Conservation (phyloP, 2,797 vertebrate genomes). For the Adrianichthys oophorus region DNA sequence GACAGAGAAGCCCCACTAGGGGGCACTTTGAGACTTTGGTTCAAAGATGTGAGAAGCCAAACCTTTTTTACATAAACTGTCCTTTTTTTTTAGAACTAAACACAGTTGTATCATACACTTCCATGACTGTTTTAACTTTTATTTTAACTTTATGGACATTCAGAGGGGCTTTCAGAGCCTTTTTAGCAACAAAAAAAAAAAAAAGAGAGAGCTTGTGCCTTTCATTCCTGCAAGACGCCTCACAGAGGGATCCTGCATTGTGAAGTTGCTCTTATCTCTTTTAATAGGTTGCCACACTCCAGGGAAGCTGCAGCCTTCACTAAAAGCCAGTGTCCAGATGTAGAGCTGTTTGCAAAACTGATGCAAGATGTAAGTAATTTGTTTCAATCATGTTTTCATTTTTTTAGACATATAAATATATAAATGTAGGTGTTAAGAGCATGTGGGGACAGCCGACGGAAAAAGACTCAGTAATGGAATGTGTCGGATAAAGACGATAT, state of each 20-base stretch:
- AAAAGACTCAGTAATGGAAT: slow-evolving; percentile 51
- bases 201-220: background rate
- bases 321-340: slow-evolving; percentile 59
- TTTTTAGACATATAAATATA: slow-evolving; percentile 45
- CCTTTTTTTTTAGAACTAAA: background rate
- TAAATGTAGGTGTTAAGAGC: slow-evolving; percentile 62
- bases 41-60: slow-evolving; percentile 12
- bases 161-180: no score
- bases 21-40: slow-evolving; percentile 76
- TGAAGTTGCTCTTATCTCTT: slow-evolving; percentile 30
- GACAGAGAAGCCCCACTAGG: slow-evolving; percentile 64
- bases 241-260: slow-evolving; percentile 15
- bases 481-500: slow-evolving; percentile 34
- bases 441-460: slow-evolving; percentile 49
- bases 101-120: no score
- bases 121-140: no score
- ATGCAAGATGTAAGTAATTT: slow-evolving; percentile 68
- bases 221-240: slow-evolving; percentile 28
- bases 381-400: slow-evolving; percentile 38
- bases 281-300: slow-evolving; percentile 38
- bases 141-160: no score
- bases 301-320: slow-evolving; percentile 47
- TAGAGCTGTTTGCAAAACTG: slow-evolving; percentile 53
- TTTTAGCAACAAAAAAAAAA: no score
- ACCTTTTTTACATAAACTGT: background rate